phyloP scores from a whole-genome alignment of 2,113 vertebrate genomes.

The Protobothrops flavoviridis region DNA sequence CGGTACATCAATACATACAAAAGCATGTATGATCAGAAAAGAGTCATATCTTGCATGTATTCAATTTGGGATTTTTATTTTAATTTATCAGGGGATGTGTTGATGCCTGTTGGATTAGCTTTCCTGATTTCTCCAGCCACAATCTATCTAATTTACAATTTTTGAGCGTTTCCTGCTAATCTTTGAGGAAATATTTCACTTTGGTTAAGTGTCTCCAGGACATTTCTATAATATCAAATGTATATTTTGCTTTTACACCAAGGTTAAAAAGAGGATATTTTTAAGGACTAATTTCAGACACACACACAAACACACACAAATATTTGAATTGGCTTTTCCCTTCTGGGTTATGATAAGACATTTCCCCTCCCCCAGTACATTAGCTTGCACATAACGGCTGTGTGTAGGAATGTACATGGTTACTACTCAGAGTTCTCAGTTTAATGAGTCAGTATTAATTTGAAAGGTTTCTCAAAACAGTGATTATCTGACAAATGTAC shows the following conservation, averaged over 20 bases:
- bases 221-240: slow-evolving; percentile 63
- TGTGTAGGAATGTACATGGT: slow-evolving; percentile 50
- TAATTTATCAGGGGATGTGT: slow-evolving; percentile 51
- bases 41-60: slow-evolving; percentile 46
- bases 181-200: slow-evolving; percentile 53
- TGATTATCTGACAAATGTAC: slow-evolving; percentile 62
- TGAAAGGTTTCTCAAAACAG: slow-evolving; percentile 45
- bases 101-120: slow-evolving; percentile 51
- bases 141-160: background rate
- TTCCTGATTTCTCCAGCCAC: slow-evolving; percentile 38
- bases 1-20: slow-evolving; percentile 59
- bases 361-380: slow-evolving; percentile 49
- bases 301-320: background rate
- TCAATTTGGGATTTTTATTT: slow-evolving; percentile 58
- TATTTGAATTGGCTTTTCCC: slow-evolving; percentile 37
- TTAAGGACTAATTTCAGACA: slow-evolving; percentile 59
- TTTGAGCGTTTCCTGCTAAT: slow-evolving; percentile 40
- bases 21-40: slow-evolving; percentile 56
- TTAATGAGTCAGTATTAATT: slow-evolving; percentile 49
- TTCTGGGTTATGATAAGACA: slow-evolving; percentile 48
- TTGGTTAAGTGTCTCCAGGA: slow-evolving; percentile 59
- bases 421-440: slow-evolving; percentile 65
- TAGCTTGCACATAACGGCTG: slow-evolving; percentile 49
- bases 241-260: slow-evolving; percentile 68
- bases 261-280: slow-evolving; percentile 63